Conservation (phyloP, 2,888 invertebrate genomes). For the Ophion obscuratus region DNA sequence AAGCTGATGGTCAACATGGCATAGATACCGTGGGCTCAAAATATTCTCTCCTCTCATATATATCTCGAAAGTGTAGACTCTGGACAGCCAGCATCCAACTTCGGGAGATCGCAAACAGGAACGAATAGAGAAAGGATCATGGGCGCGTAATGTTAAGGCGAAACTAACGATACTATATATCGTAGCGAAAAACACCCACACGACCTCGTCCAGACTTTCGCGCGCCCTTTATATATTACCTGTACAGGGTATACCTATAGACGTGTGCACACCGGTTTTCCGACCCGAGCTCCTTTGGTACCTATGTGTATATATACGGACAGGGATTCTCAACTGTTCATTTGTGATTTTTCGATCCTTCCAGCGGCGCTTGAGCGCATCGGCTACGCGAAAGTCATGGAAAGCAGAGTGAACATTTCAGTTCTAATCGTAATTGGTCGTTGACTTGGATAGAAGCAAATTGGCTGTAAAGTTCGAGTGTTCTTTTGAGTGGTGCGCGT, state of each 20-base stretch:
- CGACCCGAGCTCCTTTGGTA: slow-evolving; percentile 21
- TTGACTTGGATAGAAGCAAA: no score
- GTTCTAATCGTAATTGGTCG: no score
- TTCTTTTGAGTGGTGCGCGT: no score
- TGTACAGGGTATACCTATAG: slow-evolving; percentile 7
- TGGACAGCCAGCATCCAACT: slow-evolving; percentile 34
- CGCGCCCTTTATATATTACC: slow-evolving; percentile 58
- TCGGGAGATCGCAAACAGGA: slow-evolving; percentile 12
- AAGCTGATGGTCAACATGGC: no score
- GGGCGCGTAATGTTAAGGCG: slow-evolving; percentile 26
- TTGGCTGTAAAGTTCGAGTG: no score
- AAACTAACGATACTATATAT: slow-evolving; percentile 46
- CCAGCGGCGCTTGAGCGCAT: not conserved
- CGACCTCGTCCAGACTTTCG: slow-evolving; percentile 51
- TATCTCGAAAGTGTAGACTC: slow-evolving; percentile 19
- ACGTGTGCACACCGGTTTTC: slow-evolving; percentile 56
- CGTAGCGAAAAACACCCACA: slow-evolving; percentile 52
- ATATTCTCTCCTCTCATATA: not conserved
- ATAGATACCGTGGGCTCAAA: no score
- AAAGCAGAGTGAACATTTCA: no score
- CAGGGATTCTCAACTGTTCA: slow-evolving; percentile 57
- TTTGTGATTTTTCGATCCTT: slow-evolving; percentile 33
- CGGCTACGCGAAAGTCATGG: no score
- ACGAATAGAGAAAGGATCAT: slow-evolving; percentile 31
- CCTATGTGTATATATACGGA: not conserved